These are phyloP conservation scores for Cryptotis parvus DNA, from an alignment of 2,113 vertebrate genomes.

Conservation along the genomic window DNA sequence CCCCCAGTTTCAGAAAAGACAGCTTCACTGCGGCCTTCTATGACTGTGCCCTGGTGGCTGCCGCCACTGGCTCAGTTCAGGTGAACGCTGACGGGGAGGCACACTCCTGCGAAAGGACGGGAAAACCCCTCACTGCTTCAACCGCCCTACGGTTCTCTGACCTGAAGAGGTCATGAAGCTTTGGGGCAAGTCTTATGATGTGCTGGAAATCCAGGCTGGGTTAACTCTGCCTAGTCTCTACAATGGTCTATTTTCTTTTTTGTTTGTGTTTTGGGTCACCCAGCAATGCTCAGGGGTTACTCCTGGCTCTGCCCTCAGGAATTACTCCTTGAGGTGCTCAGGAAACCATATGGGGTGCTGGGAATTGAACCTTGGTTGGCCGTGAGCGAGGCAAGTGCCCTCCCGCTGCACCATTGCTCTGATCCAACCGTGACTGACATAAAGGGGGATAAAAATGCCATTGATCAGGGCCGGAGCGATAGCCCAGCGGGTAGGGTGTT, in stretches of 20 bases:
- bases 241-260: background rate
- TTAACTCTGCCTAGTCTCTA: slow-evolving; percentile 21
- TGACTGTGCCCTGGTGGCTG: background rate
- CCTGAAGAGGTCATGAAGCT: slow-evolving; percentile 37
- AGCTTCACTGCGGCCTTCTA: background rate
- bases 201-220: background rate
- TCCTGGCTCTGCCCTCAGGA: too few relatives aligned
- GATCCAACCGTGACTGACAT: too few relatives aligned
- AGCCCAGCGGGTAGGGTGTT: too few relatives aligned
- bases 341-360: too few relatives aligned
- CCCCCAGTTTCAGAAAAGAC: background rate
- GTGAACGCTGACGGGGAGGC: background rate
- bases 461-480: too few relatives aligned
- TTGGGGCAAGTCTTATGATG: background rate
- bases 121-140: slow-evolving; percentile 10
- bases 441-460: background rate
- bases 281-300: too few relatives aligned
- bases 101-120: background rate
- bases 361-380: too few relatives aligned
- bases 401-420: too few relatives aligned
- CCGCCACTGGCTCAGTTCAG: background rate
- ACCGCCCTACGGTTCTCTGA: background rate
- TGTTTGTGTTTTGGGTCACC: too few relatives aligned
- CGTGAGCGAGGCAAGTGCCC: too few relatives aligned
- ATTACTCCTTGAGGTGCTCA: too few relatives aligned